Percentiles rank a stretch among this genome's conserved stretches.
These are phyloP conservation scores for Scaeva pyrastri DNA, from an alignment of 2,888 invertebrate species.

Conservation along the genomic window DNA sequence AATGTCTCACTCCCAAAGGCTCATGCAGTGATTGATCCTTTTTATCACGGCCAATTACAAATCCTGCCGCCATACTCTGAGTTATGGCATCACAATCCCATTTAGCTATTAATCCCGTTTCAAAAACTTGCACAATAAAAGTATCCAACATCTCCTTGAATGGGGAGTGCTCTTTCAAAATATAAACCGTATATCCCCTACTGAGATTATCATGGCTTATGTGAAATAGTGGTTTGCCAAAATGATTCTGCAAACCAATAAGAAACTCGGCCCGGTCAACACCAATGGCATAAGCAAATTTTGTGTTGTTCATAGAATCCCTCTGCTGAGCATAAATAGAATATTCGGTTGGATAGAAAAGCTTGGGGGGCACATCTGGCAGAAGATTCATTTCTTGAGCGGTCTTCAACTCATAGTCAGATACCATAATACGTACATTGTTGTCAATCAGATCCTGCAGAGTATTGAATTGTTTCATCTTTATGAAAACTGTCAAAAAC, in stretches of 20 bases:
- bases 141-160: slow-evolving; percentile 4
- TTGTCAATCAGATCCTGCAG: slow-evolving; percentile 53
- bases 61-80: neutral
- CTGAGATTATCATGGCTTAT: neutral
- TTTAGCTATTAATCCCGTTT: slow-evolving; percentile 36
- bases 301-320: slow-evolving; percentile 37
- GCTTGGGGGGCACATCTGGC: neutral
- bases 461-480: slow-evolving; percentile 40
- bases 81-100: slow-evolving; percentile 21
- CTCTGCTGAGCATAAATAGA: neutral
- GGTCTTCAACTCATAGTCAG: neutral
- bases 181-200: neutral
- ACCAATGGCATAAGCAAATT: slow-evolving; percentile 24
- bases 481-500: slow-evolving; percentile 59
- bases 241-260: slow-evolving; percentile 12
- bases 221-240: slow-evolving; percentile 6
- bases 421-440: slow-evolving; percentile 22
- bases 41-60: neutral
- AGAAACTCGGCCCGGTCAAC: slow-evolving; percentile 38
- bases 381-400: neutral
- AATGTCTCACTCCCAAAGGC: slow-evolving; percentile 14
- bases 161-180: slow-evolving; percentile 12
- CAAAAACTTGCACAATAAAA: neutral
- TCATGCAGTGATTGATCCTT: neutral
- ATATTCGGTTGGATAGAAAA: neutral